Evolutionary conservation across 1,140 invertebrate genomes (phyloP), one percentile per base, ranked within the genome.

Genomic region (Dendroctonus ponderosae): DNA sequence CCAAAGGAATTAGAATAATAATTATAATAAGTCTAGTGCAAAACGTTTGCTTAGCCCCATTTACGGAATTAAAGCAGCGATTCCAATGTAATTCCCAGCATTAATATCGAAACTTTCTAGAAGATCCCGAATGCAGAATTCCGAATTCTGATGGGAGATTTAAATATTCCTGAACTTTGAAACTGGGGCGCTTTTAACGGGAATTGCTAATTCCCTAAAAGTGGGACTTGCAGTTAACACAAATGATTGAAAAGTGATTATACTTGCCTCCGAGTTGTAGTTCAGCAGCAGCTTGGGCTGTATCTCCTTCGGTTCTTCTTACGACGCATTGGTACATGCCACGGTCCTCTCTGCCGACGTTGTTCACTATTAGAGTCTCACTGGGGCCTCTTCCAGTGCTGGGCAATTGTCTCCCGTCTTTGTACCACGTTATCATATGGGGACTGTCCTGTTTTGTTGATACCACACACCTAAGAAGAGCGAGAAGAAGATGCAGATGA

Each of bases 291-390:
- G 89, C 91, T 77, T 94, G 91, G 12, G 89, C 89, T 3, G 87
- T 90, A 71, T 92, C 90, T 7, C 87, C 85, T 70, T 91, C 89
- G 15, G 88, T 84, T 61, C 87, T 79, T 59, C 85, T 82, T 0
- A 91, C 90, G 67, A 94, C 84, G 76, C 91, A 93, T 74, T 92
- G 90, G 79, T 93, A 94, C 89, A 94, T 93, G 65, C 92, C 92
- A 69, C 89, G 81, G 78, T 91, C 89, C 71, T 91, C 88, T 70
- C 89, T 80, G 71, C 86, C 85, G 61, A 92, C 90, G 65, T 88
- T 82, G 62, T 85, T 84, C 49, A 89, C 81, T 42, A 85, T 80
- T 37, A 92, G 73, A 43, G 85, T 83, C 72, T 90, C 87, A 39
- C 82, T 83, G 70, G 86, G 83, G 9, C 80, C 80, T 70, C 87